These are phyloP conservation scores for Ochropleura leucogaster DNA, from an alignment of 2,888 invertebrate species.

Conservation along the genomic window DNA sequence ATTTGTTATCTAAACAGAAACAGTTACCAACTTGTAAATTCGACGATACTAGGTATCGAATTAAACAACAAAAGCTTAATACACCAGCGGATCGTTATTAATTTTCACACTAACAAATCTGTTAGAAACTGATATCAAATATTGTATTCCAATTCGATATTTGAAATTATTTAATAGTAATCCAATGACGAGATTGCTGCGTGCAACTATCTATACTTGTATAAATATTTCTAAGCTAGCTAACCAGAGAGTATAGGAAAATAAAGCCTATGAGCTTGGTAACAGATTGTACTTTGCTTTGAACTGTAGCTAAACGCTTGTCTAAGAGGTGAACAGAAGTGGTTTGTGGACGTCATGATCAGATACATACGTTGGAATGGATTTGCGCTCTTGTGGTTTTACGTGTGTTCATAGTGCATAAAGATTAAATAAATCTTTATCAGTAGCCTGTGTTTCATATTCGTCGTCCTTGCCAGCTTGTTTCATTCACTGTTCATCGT, in stretches of 20 bases:
- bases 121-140: constrained; percentile 42
- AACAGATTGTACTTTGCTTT: constrained; percentile 69
- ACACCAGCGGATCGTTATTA: constrained; percentile 32
- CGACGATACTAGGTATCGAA: constrained; percentile 4
- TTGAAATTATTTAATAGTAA: constrained; percentile 28
- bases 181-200: constrained; percentile 19
- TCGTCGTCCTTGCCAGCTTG: neutral
- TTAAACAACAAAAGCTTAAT: constrained; percentile 35
- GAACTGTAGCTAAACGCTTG: neutral
- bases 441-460: neutral
- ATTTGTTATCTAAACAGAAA: constrained; percentile 15
- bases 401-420: neutral
- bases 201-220: constrained; percentile 30
- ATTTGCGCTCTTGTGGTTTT: constrained; percentile 27
- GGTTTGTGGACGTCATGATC: constrained; percentile 18
- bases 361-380: constrained; percentile 48
- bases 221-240: constrained; percentile 1
- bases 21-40: neutral
- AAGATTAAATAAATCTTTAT: neutral
- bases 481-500: neutral
- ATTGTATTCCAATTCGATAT: constrained; percentile 39
- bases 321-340: neutral
- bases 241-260: constrained; percentile 58
- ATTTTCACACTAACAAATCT: constrained; percentile 42
- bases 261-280: constrained; percentile 66